These are phyloP conservation scores for Platyscapa corneri DNA, from an alignment of 1,140 invertebrate genomes.

Conservation along the genomic window DNA sequence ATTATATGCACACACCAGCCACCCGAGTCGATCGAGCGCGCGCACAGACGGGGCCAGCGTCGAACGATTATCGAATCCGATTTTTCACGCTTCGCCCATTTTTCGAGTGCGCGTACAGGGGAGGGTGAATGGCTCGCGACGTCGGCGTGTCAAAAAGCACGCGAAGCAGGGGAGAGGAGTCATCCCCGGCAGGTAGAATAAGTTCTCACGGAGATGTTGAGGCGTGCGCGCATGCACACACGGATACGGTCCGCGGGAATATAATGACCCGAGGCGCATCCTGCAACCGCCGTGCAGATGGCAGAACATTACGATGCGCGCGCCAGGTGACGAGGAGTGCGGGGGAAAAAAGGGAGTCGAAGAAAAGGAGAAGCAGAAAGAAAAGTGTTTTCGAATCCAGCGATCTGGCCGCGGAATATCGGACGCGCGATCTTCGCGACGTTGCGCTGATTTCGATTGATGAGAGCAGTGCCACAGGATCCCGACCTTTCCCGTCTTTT, in stretches of 20 bases:
- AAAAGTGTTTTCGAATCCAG: background rate
- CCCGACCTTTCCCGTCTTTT: background rate
- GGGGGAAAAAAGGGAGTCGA: background rate
- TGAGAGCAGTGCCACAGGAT: background rate
- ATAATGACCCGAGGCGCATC: conserved; percentile 20
- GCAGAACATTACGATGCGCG: conserved; percentile 49
- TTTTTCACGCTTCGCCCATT: conserved; percentile 47
- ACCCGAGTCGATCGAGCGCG: no score
- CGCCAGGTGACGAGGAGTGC: conserved; percentile 3
- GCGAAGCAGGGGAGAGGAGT: background rate
- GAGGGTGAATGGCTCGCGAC: background rate
- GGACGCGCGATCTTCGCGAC: background rate
- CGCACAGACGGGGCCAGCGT: conserved; percentile 1
- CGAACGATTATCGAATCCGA: conserved; percentile 51
- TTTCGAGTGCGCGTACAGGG: conserved; percentile 16
- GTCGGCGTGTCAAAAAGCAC: background rate
- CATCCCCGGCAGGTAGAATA: conserved; percentile 47
- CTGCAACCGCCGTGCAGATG: conserved; percentile 41
- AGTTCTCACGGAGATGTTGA: conserved; percentile 49
- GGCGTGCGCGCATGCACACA: conserved; percentile 36
- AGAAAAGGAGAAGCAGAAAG: background rate
- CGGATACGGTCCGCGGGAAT: background rate
- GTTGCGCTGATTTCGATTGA: background rate
- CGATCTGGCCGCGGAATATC: no score
- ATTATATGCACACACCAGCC: conserved; percentile 10